A percentile compares a stretch with the other conserved stretches of the same genome.
These are phyloP conservation scores for Lycaon pictus DNA, from an alignment of 2,113 vertebrate genomes.

Conservation along the genomic window DNA sequence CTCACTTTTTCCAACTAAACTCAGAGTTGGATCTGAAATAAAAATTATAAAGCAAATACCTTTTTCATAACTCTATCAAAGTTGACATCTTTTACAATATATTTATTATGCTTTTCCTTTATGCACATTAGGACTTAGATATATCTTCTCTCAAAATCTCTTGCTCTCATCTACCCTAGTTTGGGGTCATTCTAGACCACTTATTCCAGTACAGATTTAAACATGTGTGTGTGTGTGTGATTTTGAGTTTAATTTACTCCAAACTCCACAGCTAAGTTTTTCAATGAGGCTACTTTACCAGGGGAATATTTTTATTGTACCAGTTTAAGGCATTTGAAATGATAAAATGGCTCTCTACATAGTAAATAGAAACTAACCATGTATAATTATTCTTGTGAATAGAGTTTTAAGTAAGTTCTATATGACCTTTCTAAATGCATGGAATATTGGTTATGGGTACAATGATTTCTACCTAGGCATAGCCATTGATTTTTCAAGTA, in stretches of 20 bases:
- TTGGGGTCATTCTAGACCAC: not conserved
- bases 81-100: not conserved
- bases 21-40: not conserved
- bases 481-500: conserved; percentile 72
- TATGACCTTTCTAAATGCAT: conserved; percentile 70
- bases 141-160: not conserved
- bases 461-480: conserved; percentile 57
- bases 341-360: not conserved
- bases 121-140: rapidly evolving
- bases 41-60: not conserved
- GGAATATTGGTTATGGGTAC: conserved; percentile 37
- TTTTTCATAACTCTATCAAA: not conserved
- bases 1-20: not conserved
- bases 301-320: conserved; percentile 20
- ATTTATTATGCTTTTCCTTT: not conserved
- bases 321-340: conserved; percentile 19
- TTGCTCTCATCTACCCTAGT: not conserved
- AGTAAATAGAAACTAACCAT: not conserved
- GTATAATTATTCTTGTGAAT: conserved; percentile 62
- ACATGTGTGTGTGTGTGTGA: not conserved
- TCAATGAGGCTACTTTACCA: not conserved
- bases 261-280: not conserved
- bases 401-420: conserved; percentile 54
- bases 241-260: not conserved
- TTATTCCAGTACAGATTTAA: not conserved